Evolutionary conservation across 1,140 invertebrate genomes (phyloP), one percentile per base, ranked within the genome.

Genomic region (Drusus annulatus): DNA sequence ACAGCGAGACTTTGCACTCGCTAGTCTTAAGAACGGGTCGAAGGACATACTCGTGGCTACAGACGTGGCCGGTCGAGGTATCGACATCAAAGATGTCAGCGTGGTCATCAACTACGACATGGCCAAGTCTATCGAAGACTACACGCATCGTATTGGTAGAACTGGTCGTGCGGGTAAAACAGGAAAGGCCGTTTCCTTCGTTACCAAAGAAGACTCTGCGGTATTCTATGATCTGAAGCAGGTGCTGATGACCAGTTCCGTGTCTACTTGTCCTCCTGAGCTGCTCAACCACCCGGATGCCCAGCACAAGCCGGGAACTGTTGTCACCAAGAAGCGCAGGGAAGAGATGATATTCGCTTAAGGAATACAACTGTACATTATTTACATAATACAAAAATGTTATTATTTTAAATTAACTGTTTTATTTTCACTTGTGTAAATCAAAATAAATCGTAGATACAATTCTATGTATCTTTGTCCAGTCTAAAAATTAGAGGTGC

Each of bases 11-110:
- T 99, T 98, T 87, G 99, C 99, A 62, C 90, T 99, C 83, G 96
- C 97, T 5, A 96, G 96, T 88, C 93, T 99, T 58, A 99, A 99
- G 88, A 93, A 93, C 74, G 97, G 97, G 15, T 92, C 93, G 0
- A 99, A 99, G 88, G 98, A 99, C 87, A 99, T 99, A 85, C 90
- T 99, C 76, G 98, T 99, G n/a, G 99, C 99, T 0, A 99, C 99
- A 5, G 98, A 99, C 90, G 98, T 99, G 1, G 99, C 99, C 86
- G 98, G 98, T 84, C 95, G 98, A 93, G 99, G 99, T 97, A 99
- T 99, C 83, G 98, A 99, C 86, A 99, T 99, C 85, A 99, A 99
- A 88, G 98, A 99, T 89, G 98, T 99, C 0, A 98, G 97, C 0
- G 92, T 99, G 89, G 98, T 99, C 80, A 98, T 99, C 83, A 99